phyloP scores from a whole-genome alignment of 2,113 vertebrate genomes.

The Pteronura brasiliensis region DNA sequence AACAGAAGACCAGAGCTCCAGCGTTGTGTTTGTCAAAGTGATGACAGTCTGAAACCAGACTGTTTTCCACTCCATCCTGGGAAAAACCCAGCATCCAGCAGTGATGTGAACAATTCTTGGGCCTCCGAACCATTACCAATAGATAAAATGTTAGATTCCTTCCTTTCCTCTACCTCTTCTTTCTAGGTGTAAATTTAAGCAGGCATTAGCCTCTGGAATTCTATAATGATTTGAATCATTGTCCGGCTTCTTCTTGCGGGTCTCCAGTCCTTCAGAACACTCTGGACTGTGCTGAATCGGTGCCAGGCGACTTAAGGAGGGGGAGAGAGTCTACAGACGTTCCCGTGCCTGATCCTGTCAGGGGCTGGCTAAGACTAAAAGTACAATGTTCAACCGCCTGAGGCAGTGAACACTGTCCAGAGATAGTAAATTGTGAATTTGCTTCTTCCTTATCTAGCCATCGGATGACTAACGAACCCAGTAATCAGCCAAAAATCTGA shows the following conservation, averaged over 20 bases:
- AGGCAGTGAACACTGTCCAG: not conserved
- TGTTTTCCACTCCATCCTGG: not conserved
- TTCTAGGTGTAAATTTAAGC: not conserved
- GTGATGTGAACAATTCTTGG: not conserved
- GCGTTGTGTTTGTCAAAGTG: not conserved
- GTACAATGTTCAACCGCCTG: not conserved
- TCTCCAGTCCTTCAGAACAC: not conserved
- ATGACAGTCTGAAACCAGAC: not conserved
- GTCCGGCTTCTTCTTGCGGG: not conserved
- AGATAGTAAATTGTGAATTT: not conserved
- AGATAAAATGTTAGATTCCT: not conserved
- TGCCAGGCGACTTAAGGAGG: not conserved
- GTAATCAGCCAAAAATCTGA: constrained; percentile 38
- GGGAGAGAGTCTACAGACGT: not conserved
- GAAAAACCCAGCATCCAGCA: not conserved
- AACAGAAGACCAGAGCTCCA: not conserved
- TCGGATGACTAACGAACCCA: constrained; percentile 36
- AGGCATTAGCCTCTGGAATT: not conserved
- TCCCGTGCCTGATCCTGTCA: not conserved
- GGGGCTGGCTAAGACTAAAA: not conserved
- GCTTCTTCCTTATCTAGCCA: not conserved
- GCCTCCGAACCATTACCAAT: not conserved
- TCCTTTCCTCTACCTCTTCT: not conserved
- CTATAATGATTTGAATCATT: not conserved
- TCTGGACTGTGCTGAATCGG: not conserved